Percentiles rank a stretch among this genome's conserved stretches.
These are phyloP conservation scores for Fregetta grallaria DNA, from an alignment of 2,113 vertebrate species.

Conservation along the genomic window DNA sequence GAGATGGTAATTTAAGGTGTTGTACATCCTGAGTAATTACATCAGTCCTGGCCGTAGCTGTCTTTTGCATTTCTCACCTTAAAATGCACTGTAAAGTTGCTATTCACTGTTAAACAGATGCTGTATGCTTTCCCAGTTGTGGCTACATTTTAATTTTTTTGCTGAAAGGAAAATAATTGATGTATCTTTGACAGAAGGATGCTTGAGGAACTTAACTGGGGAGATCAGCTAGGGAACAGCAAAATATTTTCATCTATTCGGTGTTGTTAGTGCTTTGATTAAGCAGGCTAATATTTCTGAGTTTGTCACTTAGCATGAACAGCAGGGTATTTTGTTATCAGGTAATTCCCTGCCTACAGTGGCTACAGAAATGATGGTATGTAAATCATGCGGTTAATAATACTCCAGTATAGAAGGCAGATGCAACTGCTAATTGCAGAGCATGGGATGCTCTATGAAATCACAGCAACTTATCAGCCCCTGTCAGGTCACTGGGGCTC, in stretches of 20 bases:
- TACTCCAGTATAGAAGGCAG: conserved; percentile 2
- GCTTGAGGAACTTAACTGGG: background rate
- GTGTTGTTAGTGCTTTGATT: conserved; percentile 39
- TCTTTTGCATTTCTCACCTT: background rate
- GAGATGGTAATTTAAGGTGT: background rate
- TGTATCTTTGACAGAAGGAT: background rate
- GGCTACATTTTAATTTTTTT: background rate
- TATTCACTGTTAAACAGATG: background rate
- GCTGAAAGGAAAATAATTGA: conserved; percentile 37
- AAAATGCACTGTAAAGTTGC: background rate
- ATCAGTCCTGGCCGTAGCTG: background rate
- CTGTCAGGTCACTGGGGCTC: background rate
- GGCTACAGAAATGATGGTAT: background rate
- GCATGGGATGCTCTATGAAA: background rate
- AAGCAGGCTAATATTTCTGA: conserved; percentile 48
- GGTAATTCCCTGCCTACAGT: conserved; percentile 43
- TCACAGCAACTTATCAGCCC: background rate
- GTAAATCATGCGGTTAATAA: conserved; percentile 42
- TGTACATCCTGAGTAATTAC: background rate
- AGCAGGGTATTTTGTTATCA: conserved; percentile 55
- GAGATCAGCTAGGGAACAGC: conserved; percentile 24
- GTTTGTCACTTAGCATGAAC: conserved; percentile 42
- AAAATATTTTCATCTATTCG: conserved; percentile 46
- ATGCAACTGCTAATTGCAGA: background rate
- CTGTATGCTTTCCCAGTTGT: background rate